Base-by-base conservation (phyloP, 2,888 invertebrate genomes). In the Argyresthia albistria region DNA sequence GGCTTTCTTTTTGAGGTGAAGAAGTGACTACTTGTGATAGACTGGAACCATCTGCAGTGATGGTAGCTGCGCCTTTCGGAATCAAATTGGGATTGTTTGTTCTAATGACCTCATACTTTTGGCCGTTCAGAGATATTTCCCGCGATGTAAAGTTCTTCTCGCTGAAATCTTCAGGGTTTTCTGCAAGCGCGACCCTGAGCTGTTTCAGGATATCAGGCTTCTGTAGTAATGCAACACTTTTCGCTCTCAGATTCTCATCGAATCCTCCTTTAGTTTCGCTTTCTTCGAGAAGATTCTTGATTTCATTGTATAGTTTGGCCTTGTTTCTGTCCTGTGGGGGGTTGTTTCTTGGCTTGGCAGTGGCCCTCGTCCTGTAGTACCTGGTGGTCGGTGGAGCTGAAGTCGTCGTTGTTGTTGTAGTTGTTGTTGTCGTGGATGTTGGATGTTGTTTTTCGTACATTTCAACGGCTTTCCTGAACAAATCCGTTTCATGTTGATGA, bases 171-270 rank as follows among this genome's bases (percentile, higher is more conserved):
- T 90, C 90, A 0, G 91, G 90, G 35, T 91, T 90, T 66, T 93
- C 93, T 0, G 92, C 91, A 14, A 95, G 81, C 0, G 94, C 94
- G 25, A 93, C 88, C 66, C 93, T 92, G 9, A 95, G 69, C 66
- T 95, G 94, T 57, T 93, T 93, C 8, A 95, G 69, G 37, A 95
- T 88, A 57, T 93, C 91, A 46, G 94, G 93, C 61, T 92, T 91
- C 57, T 91, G 90, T 3, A 91, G 87, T 53, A 90, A 83, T 48
- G 92, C 90, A 11, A 87, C 80, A 62, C 89, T 89, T 47, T 84
- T 87, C 15, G 86, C 81, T 65, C 84, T 74, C 35, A 83, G 60
- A 57, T 73, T 82, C 74, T 88, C 67, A 74, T 91, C 87, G 62
- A 90, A 79, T 60, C 89, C 67, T 60, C 89, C 67, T 69, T 88